phyloP scores from a whole-genome alignment of 1,140 invertebrate genomes.

The Zaprionus inermis region DNA sequence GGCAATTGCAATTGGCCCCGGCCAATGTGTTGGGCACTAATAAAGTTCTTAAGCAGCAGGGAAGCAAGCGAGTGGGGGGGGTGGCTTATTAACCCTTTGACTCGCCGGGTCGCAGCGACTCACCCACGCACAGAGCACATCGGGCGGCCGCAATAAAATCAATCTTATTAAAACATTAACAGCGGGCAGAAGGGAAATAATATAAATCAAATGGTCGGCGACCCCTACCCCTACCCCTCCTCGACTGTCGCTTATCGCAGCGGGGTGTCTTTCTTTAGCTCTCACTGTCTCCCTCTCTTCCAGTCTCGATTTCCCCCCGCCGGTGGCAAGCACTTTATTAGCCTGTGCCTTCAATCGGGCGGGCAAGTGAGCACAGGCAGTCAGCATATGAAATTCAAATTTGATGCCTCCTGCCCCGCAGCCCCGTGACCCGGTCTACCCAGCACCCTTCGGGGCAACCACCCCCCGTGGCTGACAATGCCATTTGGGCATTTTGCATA shows the following conservation, averaged over 20 bases:
- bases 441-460: slow-evolving; percentile 24
- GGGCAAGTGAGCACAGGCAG: slow-evolving; percentile 43
- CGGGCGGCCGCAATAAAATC: slow-evolving; percentile 74
- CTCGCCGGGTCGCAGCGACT: slow-evolving; percentile 21
- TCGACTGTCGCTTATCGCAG: slow-evolving; percentile 69
- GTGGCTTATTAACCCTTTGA: slow-evolving; percentile 76
- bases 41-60: slow-evolving; percentile 72
- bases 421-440: not conserved
- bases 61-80: slow-evolving; percentile 38
- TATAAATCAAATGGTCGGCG: slow-evolving; percentile 76
- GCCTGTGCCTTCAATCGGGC: slow-evolving; percentile 71
- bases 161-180: slow-evolving; percentile 83
- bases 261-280: slow-evolving; percentile 45
- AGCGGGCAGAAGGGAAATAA: slow-evolving; percentile 72
- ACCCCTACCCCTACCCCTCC: slow-evolving; percentile 12
- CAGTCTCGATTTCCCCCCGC: not conserved
- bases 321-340: slow-evolving; percentile 66
- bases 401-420: slow-evolving; percentile 52
- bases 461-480: slow-evolving; percentile 50
- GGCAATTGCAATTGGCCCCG: slow-evolving; percentile 28
- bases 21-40: slow-evolving; percentile 44
- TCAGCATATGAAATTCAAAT: slow-evolving; percentile 81
- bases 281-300: not conserved
- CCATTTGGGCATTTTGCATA: slow-evolving; percentile 58
- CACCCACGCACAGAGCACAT: slow-evolving; percentile 30